Conservation (phyloP, 2,113 vertebrate species). For the Synchiropus splendidus region DNA sequence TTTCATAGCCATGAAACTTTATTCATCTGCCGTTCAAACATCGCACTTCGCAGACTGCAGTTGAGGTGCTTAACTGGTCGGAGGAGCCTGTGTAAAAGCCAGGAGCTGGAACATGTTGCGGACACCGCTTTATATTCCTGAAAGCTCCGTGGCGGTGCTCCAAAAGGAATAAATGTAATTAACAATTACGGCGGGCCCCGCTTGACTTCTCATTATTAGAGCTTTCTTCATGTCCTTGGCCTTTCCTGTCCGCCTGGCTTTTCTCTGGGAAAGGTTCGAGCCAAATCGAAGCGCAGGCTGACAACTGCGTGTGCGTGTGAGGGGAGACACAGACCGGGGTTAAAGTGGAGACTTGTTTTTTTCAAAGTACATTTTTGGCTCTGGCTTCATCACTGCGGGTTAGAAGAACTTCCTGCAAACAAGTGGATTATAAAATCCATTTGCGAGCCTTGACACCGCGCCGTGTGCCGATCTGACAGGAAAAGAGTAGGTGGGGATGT, state of each 20-base stretch:
- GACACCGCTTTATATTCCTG: conserved; percentile 61
- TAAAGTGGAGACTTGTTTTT: background rate
- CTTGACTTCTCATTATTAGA: conserved; percentile 65
- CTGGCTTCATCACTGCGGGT: conserved; percentile 39
- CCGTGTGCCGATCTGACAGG: conserved; percentile 50
- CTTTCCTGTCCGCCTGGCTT: conserved; percentile 24
- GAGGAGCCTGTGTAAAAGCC: conserved; percentile 44
- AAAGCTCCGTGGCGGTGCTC: conserved; percentile 57
- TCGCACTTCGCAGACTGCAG: too few relatives aligned
- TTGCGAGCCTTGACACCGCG: conserved; percentile 46
- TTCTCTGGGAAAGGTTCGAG: conserved; percentile 28
- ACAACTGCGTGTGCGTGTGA: conserved; percentile 17
- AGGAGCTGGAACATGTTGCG: conserved; percentile 53
- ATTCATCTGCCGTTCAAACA: too few relatives aligned
- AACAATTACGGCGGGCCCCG: conserved; percentile 59
- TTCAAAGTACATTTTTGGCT: conserved; percentile 64
- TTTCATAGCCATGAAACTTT: too few relatives aligned
- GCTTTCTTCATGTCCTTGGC: conserved; percentile 52
- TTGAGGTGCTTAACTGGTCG: conserved; percentile 8
- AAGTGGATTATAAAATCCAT: conserved; percentile 62
- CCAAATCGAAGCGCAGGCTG: conserved; percentile 36
- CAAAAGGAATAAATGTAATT: conserved; percentile 62
- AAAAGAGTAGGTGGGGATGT: conserved; percentile 40
- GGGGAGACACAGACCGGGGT: background rate
- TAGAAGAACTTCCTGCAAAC: conserved; percentile 56